Conservation (phyloP, 2,113 vertebrate species). For the Scomber colias region DNA sequence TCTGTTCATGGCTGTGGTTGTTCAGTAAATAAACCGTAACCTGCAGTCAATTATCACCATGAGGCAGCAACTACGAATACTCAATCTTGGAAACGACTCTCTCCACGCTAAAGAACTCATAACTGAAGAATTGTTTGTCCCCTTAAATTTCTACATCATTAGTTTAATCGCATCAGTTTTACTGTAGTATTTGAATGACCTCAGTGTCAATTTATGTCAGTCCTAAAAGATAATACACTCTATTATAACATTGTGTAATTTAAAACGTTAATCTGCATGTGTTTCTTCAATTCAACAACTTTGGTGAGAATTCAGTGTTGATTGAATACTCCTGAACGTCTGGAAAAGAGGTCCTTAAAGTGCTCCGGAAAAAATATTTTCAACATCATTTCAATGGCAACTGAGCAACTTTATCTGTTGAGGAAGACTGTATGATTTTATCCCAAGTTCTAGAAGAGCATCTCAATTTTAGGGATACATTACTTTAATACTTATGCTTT, state of each 20-base stretch:
- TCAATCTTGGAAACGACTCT: too few relatives aligned
- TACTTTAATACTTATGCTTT: not conserved
- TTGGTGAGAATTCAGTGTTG: too few relatives aligned
- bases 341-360: too few relatives aligned
- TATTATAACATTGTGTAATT: too few relatives aligned
- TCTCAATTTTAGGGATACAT: not conserved
- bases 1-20: not conserved
- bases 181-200: not conserved
- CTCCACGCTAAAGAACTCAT: not conserved
- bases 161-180: not conserved
- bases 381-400: not conserved
- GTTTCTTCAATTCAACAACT: too few relatives aligned
- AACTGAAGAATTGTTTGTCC: not conserved
- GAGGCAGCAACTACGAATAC: not conserved
- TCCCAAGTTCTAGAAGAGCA: too few relatives aligned
- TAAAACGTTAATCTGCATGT: too few relatives aligned
- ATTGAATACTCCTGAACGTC: too few relatives aligned
- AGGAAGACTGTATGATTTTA: too few relatives aligned
- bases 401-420: too few relatives aligned
- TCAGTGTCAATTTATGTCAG: not conserved
- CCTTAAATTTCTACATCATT: not conserved
- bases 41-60: not conserved
- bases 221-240: too few relatives aligned
- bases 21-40: not conserved
- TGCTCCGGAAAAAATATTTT: not conserved